Percentiles rank a stretch among this genome's conserved stretches.
These are phyloP conservation scores for Reticulitermes lucifugus DNA, from an alignment of 2,888 invertebrate species.

Conservation along the genomic window DNA sequence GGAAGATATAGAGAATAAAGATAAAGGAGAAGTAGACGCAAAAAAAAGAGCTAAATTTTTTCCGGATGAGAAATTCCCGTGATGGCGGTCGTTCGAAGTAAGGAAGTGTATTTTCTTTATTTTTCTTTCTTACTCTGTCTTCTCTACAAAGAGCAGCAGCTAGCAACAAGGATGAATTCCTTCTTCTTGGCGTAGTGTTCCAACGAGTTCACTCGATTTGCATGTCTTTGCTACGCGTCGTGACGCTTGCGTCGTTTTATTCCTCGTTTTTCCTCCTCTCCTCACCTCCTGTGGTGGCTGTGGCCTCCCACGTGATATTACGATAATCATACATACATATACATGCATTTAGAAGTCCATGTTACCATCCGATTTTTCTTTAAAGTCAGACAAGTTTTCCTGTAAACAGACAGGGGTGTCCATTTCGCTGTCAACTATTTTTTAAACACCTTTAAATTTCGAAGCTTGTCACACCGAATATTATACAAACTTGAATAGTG, in stretches of 20 bases:
- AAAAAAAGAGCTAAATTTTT: slow-evolving; percentile 43
- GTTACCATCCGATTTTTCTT: neutral
- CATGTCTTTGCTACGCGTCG: slow-evolving; percentile 42
- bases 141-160: neutral
- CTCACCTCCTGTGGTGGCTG: neutral
- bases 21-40: slow-evolving; percentile 5
- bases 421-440: neutral
- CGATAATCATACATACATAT: neutral
- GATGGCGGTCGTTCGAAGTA: slow-evolving; percentile 47
- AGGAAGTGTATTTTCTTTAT: slow-evolving; percentile 21
- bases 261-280: slow-evolving; percentile 29
- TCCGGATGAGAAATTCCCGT: slow-evolving; percentile 47
- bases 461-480: no score
- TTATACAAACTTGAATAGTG: no score
- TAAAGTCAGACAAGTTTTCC: neutral
- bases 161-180: slow-evolving; percentile 16
- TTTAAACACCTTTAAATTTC: neutral
- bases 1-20: slow-evolving; percentile 29
- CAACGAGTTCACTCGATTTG: slow-evolving; percentile 29
- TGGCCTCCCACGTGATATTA: neutral
- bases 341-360: neutral
- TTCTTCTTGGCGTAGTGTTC: neutral
- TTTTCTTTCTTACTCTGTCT: neutral
- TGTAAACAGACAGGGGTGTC: neutral
- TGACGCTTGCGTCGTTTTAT: slow-evolving; percentile 44